Evolutionary conservation across 2,888 invertebrate species (phyloP), one percentile per base, ranked within the genome.

Genomic region (Subacronicta megacephala): DNA sequence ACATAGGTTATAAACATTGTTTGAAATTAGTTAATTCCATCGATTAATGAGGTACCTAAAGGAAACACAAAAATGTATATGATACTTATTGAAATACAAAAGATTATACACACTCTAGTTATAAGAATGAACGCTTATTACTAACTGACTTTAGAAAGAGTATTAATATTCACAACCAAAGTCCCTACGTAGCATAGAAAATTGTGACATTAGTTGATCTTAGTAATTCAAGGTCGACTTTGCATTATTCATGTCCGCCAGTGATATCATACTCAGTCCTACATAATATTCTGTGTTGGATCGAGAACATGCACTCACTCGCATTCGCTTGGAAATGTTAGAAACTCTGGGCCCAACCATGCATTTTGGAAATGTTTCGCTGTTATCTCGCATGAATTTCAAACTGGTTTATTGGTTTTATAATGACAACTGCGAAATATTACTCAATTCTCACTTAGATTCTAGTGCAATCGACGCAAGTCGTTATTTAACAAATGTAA

Each of bases 191-290:
- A 52, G 46, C 49, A 50, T 67, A 76, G 74, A 77, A 80, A 78
- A 77, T 74, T 74, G 76, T 78, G 74, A 77, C 76, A 75, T 76
- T 72, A 75, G 72, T 70, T 75, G 70, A 80, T 83, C 77, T 78
- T 72, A 70, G 76, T 68, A 66, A 73, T 76, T 80, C 81, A 81
- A 84, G 82, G 81, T 68, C 65, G 57, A 64, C 79, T 58, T 77
- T 85, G 81, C 81, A 85, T 85, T 87, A 85, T 82, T 82, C 83
- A 85, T 88, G 73, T 72, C 73, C 71, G 64, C 72, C 62, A 77
- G 72, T 87, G 81, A 88, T 84, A 83, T 87, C 84, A 87, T 81
- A 72, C 76, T 76, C 68, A 60, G 69, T 69, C 72, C 71, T 73
- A 68, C 70, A 69, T 65, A 62, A 66, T 66, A 63, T 67, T 56